These are phyloP conservation scores for Digitonthophagus gazella DNA, from an alignment of 2,888 invertebrate species.

Conservation along the genomic window DNA sequence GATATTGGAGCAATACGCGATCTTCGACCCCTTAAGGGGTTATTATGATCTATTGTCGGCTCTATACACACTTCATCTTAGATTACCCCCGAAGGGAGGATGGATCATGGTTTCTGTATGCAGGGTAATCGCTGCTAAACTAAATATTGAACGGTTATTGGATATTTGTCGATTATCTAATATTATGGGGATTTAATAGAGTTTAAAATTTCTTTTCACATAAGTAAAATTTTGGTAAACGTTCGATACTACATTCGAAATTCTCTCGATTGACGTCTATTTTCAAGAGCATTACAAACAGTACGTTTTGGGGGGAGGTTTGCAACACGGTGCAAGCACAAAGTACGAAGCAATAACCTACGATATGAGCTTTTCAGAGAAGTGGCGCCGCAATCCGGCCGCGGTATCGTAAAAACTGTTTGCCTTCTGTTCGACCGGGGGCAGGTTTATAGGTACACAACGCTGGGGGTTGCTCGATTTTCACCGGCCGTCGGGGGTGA, in stretches of 20 bases:
- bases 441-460: background rate
- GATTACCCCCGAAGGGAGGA: background rate
- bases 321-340: no score
- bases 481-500: background rate
- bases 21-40: background rate
- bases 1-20: background rate
- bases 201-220: no score
- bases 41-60: background rate
- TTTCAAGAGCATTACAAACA: no score
- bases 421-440: background rate
- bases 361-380: background rate
- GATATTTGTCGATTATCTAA: no score
- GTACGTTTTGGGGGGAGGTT: no score
- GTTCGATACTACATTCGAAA: no score
- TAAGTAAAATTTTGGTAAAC: no score
- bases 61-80: background rate
- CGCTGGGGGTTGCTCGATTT: background rate
- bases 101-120: background rate
- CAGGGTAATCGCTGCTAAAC: background rate
- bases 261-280: no score
- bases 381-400: background rate
- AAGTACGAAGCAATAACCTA: no score
- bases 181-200: no score
- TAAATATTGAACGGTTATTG: background rate
- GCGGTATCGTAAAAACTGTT: constrained; percentile 3